Conservation (phyloP, 2,888 invertebrate species). For the Flexamia atlantica region DNA sequence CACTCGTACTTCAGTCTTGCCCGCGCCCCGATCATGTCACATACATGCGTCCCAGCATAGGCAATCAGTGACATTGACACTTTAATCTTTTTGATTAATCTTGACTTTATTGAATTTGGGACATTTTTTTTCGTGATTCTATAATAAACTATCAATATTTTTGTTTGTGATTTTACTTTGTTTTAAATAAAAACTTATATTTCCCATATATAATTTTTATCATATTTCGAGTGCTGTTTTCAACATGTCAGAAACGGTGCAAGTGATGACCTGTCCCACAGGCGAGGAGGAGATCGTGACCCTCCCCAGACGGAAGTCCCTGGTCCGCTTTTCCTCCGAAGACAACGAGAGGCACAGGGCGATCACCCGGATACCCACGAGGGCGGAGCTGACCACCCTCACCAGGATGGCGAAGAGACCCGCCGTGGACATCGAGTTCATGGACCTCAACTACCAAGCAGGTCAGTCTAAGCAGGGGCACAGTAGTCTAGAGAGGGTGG, state of each 20-base stretch:
- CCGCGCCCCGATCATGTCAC: slow-evolving; percentile 16
- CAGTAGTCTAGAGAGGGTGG: not conserved
- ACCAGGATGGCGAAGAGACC: slow-evolving; percentile 79
- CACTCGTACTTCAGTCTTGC: not conserved
- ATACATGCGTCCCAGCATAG: not conserved
- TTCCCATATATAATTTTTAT: too few relatives aligned
- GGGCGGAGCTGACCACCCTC: slow-evolving; percentile 77
- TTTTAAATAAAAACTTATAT: too few relatives aligned
- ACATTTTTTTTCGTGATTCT: too few relatives aligned
- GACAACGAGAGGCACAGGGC: slow-evolving; percentile 46
- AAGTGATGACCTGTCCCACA: slow-evolving; percentile 61
- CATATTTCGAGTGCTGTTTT: not conserved
- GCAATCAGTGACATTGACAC: not conserved
- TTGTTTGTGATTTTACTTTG: too few relatives aligned
- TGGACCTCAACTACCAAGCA: slow-evolving; percentile 79
- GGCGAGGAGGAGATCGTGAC: slow-evolving; percentile 44
- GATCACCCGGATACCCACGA: slow-evolving; percentile 74
- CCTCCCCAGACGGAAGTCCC: slow-evolving; percentile 46
- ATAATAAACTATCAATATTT: too few relatives aligned
- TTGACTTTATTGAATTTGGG: too few relatives aligned
- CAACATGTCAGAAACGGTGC: slow-evolving; percentile 59
- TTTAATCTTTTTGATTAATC: too few relatives aligned
- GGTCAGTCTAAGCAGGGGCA: slow-evolving; percentile 71
- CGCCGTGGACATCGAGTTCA: slow-evolving; percentile 79
- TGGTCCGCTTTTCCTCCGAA: slow-evolving; percentile 52